Conservation (phyloP, 1,140 invertebrate genomes). For the Dolichoris vasculosae region DNA sequence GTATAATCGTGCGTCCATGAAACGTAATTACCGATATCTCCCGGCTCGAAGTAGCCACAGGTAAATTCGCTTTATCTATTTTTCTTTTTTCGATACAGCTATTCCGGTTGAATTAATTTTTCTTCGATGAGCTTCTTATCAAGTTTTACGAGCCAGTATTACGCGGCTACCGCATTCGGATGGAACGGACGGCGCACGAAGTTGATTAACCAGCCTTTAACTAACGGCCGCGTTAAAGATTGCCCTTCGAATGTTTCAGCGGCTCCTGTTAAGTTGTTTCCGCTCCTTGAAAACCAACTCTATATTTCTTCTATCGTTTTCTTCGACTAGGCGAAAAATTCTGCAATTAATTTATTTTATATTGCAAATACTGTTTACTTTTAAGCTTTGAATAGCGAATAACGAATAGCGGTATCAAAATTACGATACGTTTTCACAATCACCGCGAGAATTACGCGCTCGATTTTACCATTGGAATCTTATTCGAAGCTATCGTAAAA, state of each 20-base stretch:
- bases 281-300: not conserved
- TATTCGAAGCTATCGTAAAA: not conserved
- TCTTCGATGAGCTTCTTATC: slow-evolving; percentile 26
- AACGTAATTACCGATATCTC: not conserved
- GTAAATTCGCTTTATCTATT: not conserved
- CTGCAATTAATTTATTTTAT: not conserved
- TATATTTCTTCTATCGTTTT: not conserved
- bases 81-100: not conserved
- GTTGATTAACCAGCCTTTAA: slow-evolving; percentile 33
- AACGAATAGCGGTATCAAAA: not conserved
- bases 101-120: not conserved
- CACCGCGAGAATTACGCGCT: not conserved
- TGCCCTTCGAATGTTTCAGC: slow-evolving; percentile 14
- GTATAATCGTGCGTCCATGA: not conserved
- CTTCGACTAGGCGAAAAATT: not conserved
- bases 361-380: not conserved
- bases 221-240: slow-evolving; percentile 32
- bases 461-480: not conserved
- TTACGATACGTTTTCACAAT: too few relatives aligned
- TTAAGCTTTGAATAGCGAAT: too few relatives aligned
- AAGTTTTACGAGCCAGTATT: not conserved
- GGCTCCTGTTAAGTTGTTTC: slow-evolving; percentile 7
- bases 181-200: not conserved
- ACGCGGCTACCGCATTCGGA: not conserved
- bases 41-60: too few relatives aligned